Percentiles rank a stretch among this genome's conserved stretches.
Conservation (phyloP, 2,113 vertebrate genomes). For the Athene cunicularia region DNA sequence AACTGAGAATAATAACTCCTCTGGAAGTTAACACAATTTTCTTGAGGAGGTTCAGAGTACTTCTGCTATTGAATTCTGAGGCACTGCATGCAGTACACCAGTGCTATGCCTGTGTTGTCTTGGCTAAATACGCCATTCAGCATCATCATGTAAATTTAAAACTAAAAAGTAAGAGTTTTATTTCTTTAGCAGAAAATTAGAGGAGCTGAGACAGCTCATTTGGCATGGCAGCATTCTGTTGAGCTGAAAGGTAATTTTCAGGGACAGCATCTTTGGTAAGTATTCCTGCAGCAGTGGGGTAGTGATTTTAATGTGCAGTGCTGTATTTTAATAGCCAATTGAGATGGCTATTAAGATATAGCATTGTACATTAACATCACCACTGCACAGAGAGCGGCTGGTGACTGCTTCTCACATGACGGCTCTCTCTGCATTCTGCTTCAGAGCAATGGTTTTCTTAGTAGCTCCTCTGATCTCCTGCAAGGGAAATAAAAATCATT, state of each 20-base stretch:
- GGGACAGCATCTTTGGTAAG: neutral
- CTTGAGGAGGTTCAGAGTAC: neutral
- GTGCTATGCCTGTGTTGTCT: neutral
- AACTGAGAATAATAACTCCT: neutral
- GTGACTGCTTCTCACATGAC: neutral
- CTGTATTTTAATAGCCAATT: conserved; percentile 55
- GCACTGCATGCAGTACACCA: neutral
- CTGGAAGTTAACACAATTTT: neutral
- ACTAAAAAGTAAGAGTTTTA: conserved; percentile 1
- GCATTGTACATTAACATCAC: conserved; percentile 21
- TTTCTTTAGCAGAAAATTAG: conserved; percentile 39
- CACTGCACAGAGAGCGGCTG: neutral
- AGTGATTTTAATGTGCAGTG: conserved; percentile 38
- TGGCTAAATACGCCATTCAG: neutral
- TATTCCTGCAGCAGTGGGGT: conserved; percentile 4
- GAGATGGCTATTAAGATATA: conserved; percentile 50
- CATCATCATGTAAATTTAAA: neutral
- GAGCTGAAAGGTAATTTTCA: conserved; percentile 36
- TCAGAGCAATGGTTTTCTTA: neutral
- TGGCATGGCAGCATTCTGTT: neutral
- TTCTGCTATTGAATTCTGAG: neutral
- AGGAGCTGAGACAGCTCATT: neutral
- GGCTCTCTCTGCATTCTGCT: neutral
- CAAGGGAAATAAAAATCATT: conserved; percentile 26
- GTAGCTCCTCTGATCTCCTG: neutral